phyloP scores from a whole-genome alignment of 2,797 vertebrate genomes.

The Pogonophryne albipinna region DNA sequence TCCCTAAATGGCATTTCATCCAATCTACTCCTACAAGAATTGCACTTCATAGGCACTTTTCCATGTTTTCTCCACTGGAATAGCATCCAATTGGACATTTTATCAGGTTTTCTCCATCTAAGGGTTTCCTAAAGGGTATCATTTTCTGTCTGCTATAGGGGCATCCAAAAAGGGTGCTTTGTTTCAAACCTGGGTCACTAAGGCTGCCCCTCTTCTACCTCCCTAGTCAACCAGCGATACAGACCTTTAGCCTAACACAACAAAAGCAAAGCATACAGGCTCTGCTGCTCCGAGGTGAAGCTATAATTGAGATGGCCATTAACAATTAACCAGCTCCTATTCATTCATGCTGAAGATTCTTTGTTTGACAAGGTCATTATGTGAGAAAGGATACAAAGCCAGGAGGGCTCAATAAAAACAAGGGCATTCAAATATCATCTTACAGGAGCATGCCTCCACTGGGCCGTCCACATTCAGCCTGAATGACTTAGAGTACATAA shows the following conservation, averaged over 20 bases:
- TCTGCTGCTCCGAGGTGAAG: conserved; percentile 37
- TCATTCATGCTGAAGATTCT: conserved; percentile 53
- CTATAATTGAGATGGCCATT: conserved; percentile 63
- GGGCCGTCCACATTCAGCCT: conserved; percentile 35
- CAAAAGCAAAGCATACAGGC: conserved; percentile 2
- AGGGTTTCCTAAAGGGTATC: no score
- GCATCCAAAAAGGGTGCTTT: no score
- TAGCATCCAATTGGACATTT: no score
- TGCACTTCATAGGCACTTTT: no score
- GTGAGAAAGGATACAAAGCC: conserved; percentile 40
- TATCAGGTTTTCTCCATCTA: no score
- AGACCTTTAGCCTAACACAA: not conserved
- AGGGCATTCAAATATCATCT: conserved; percentile 71
- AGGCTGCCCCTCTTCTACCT: no score
- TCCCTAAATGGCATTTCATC: no score
- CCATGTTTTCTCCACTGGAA: no score
- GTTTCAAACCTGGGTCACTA: no score
- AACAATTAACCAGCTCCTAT: conserved; percentile 74
- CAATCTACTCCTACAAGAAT: no score
- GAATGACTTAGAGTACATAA: conserved; percentile 48
- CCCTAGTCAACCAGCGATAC: not conserved
- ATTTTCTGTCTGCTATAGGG: no score
- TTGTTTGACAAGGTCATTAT: conserved; percentile 64
- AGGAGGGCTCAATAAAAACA: conserved; percentile 40
- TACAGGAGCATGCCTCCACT: conserved; percentile 52